Conservation (phyloP, 1,140 invertebrate genomes). For the Lepidurus packardi region DNA sequence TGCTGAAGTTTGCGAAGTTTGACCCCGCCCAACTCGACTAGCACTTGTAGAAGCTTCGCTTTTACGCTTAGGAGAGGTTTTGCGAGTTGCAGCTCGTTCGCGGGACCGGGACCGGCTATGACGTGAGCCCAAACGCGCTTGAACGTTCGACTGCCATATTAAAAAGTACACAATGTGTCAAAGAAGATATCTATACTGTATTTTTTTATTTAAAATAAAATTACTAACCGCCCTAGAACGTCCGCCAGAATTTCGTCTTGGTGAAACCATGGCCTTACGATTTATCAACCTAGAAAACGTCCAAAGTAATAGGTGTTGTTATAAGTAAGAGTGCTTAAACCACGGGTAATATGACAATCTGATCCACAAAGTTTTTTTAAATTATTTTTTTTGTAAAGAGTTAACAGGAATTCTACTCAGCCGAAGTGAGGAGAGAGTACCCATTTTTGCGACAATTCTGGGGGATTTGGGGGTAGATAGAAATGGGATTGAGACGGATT, state of each 20-base stretch:
- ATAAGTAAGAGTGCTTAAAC: neutral
- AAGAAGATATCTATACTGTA: neutral
- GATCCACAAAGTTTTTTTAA: neutral
- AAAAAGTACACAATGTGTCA: neutral
- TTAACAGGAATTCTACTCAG: conserved; percentile 19
- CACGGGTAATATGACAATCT: neutral
- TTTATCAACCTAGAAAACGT: neutral
- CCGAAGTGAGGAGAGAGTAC: conserved; percentile 17
- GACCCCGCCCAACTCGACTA: neutral
- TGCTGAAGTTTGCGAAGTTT: neutral
- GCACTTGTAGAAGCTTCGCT: neutral
- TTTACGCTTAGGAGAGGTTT: neutral
- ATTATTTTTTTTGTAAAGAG: neutral
- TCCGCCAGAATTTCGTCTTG: neutral
- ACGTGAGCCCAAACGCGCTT: neutral
- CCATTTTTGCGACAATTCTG: conserved; percentile 1
- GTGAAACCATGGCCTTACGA: neutral
- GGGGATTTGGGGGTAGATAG: neutral
- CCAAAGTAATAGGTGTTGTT: neutral
- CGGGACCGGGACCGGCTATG: neutral
- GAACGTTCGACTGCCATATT: neutral
- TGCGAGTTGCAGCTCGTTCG: neutral
- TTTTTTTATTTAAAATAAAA: neutral
- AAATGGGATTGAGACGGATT: neutral
- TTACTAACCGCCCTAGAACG: conserved; percentile 1